Conservation (phyloP, 2,797 vertebrate genomes). For the Threskiornis aethiopicus region DNA sequence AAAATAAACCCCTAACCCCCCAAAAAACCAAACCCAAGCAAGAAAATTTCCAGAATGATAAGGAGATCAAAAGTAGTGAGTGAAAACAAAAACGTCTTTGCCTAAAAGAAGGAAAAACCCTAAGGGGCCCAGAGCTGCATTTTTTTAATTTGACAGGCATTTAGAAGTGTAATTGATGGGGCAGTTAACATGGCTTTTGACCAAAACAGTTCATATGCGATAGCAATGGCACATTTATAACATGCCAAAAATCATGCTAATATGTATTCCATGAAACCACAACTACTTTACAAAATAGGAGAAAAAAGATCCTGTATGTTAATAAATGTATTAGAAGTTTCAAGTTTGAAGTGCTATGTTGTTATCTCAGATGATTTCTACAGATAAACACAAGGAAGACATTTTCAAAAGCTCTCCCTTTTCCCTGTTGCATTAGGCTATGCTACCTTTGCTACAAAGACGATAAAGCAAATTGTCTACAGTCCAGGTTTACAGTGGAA, state of each 20-base stretch:
- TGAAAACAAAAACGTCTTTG: conserved; percentile 32
- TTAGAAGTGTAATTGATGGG: conserved; percentile 67
- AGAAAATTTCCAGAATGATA: conserved; percentile 10
- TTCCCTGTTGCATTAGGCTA: background rate
- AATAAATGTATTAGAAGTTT: conserved; percentile 24
- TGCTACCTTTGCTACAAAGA: background rate
- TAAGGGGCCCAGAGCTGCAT: conserved; percentile 14
- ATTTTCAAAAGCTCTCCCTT: background rate
- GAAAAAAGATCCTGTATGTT: conserved; percentile 45
- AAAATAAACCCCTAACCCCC: background rate
- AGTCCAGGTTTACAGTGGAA: conserved; percentile 32
- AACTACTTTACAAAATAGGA: conserved; percentile 54
- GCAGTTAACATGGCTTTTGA: conserved; percentile 63
- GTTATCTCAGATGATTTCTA: background rate
- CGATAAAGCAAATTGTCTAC: background rate
- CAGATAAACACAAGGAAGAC: background rate
- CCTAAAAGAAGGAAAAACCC: conserved; percentile 38
- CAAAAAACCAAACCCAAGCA: background rate
- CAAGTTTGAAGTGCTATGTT: background rate
- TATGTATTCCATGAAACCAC: conserved; percentile 46
- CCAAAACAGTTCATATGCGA: conserved; percentile 66
- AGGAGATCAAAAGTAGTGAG: conserved; percentile 37
- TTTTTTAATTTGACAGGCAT: conserved; percentile 63
- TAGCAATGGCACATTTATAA: conserved; percentile 52
- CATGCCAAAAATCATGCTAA: conserved; percentile 52